A percentile compares a stretch with the other conserved stretches of the same genome.
These are phyloP conservation scores for Caenorhabditis sinica DNA, from an alignment of 2,888 invertebrate genomes.

Conservation along the genomic window DNA sequence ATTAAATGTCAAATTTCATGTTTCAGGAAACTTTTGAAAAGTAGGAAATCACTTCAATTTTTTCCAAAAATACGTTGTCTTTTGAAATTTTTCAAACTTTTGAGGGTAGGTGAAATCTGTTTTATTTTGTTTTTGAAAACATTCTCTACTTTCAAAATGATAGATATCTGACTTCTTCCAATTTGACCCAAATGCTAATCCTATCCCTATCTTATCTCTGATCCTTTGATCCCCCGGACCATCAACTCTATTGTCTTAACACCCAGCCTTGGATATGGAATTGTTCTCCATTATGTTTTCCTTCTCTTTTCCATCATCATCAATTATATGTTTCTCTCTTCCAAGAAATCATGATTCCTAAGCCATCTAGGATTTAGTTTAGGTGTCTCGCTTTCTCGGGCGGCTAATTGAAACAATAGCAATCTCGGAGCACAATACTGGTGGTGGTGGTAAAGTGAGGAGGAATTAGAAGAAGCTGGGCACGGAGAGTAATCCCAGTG, in stretches of 20 bases:
- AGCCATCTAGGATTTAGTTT: slow-evolving; percentile 26
- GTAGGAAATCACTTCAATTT: too few relatives aligned
- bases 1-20: too few relatives aligned
- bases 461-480: slow-evolving; percentile 63
- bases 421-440: slow-evolving; percentile 32
- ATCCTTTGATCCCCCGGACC: too few relatives aligned
- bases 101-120: too few relatives aligned
- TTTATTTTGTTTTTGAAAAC: too few relatives aligned
- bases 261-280: neutral
- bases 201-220: too few relatives aligned
- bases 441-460: slow-evolving; percentile 28
- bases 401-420: slow-evolving; percentile 56
- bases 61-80: too few relatives aligned
- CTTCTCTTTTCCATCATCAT: slow-evolving; percentile 1
- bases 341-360: neutral
- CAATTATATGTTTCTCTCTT: neutral
- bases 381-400: slow-evolving; percentile 11
- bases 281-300: neutral
- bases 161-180: neutral
- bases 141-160: too few relatives aligned
- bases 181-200: too few relatives aligned
- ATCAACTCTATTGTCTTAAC: too few relatives aligned
- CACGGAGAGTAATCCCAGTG: slow-evolving; percentile 60
- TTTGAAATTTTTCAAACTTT: too few relatives aligned
- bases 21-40: too few relatives aligned